Base-by-base conservation (phyloP, 2,797 vertebrate species). In the Schizopygopsis pylzovi region DNA sequence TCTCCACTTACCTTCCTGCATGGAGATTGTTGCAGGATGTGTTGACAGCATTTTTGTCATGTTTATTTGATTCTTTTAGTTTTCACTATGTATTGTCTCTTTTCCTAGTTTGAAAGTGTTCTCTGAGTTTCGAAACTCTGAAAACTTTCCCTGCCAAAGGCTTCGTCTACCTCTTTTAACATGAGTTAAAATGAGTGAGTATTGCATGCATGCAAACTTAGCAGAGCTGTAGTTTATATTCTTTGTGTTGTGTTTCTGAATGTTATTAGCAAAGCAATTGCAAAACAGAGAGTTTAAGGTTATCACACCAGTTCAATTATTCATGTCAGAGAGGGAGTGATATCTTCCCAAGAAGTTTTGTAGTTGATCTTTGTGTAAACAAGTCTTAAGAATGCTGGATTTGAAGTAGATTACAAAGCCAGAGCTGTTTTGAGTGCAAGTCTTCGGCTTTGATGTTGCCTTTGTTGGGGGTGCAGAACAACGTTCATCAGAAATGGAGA, bases 291-390 rank as follows among this genome's bases (percentile, higher is more conserved):
- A 92, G 90, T 93, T 93, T 91, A 93, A 92, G 88, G 90, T 92
- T 93, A 90, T 87, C 89, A 85, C 88, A 15, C 70, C 81, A 83
- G 90, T 93, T 92, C 85, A 93, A 94, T 92, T 85, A 92, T 94
- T 94, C 81, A 93, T 90, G 89, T 88, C 84, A 90, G 90, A 93
- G 93, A 91, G 22, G 43, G 39, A 45, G 47, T 77, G 76, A 77
- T 90, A 88, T 92, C 75, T 87, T 92, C 89, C 90, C 88, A 89
- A 43, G 22, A 88, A 93, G 91, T 93, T 82, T 90, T 90, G 90
- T 90, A 92, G 93, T 92, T 91, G 90, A 93, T 94, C 91, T 90
- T 86, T 91, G 91, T 93, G 93, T 94, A 94, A 94, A 94, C 93
- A 93, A 89, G 87, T 88, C 91, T 84, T 89, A 93, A 91, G 86